Conservation (phyloP, 2,888 invertebrate genomes). For the Drosophila limbata region DNA sequence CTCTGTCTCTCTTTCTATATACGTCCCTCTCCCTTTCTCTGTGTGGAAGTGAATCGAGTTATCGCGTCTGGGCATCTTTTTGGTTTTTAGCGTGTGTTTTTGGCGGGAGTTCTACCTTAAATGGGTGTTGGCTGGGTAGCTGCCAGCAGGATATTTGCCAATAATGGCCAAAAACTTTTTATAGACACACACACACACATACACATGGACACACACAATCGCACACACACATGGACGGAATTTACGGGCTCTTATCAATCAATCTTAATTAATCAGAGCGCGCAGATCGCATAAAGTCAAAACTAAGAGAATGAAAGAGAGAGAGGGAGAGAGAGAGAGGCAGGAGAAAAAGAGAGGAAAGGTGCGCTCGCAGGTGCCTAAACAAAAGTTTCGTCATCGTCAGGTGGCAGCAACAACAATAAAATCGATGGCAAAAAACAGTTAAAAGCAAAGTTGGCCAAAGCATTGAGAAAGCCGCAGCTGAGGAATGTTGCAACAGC, state of each 20-base stretch:
- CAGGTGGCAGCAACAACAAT: slow-evolving; percentile 25
- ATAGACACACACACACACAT: slow-evolving; percentile 66
- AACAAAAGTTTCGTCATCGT: slow-evolving; percentile 70
- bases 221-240: slow-evolving; percentile 41
- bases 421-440: slow-evolving; percentile 64
- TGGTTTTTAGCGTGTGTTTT: slow-evolving; percentile 55
- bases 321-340: neutral
- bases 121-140: slow-evolving; percentile 52
- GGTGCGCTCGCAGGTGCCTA: slow-evolving; percentile 62
- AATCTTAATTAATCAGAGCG: slow-evolving; percentile 85
- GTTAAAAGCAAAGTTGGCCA: slow-evolving; percentile 34
- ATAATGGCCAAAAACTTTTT: slow-evolving; percentile 78
- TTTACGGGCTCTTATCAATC: slow-evolving; percentile 82
- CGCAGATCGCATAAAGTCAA: slow-evolving; percentile 78
- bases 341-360: neutral
- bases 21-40: slow-evolving; percentile 21
- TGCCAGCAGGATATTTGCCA: slow-evolving; percentile 80
- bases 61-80: slow-evolving; percentile 55
- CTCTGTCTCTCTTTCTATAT: slow-evolving; percentile 19
- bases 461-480: slow-evolving; percentile 17
- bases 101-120: slow-evolving; percentile 52
- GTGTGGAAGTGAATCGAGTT: slow-evolving; percentile 50
- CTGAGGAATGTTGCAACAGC: slow-evolving; percentile 5
- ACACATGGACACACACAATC: slow-evolving; percentile 12
- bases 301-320: slow-evolving; percentile 11